Evolutionary conservation across 2,888 invertebrate species (phyloP).

Genomic region (Nymphalis c-album): DNA sequence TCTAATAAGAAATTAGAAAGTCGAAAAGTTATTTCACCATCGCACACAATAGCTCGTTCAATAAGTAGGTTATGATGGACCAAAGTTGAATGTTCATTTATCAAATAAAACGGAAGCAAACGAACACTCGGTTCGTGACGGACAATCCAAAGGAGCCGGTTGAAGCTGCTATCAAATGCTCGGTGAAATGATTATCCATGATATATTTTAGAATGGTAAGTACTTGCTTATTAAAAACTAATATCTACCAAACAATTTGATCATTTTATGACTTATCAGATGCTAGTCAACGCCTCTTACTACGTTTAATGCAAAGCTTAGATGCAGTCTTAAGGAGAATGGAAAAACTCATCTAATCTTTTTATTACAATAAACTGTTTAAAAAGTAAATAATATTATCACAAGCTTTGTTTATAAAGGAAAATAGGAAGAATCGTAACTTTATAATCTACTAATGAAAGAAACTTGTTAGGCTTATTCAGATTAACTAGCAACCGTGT

Average conservation of each 20-base stretch:
- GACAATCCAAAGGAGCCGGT: conserved; percentile 32
- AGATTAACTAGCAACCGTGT: background rate
- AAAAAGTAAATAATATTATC: background rate
- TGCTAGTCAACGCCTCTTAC: too few relatives aligned
- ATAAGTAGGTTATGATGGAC: conserved; percentile 19
- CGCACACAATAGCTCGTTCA: conserved; percentile 17
- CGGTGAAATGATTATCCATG: conserved; percentile 30
- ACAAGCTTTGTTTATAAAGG: conserved; percentile 5
- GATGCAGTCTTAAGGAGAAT: too few relatives aligned
- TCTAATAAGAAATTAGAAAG: background rate
- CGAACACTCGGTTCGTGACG: conserved; percentile 34
- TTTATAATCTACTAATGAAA: background rate
- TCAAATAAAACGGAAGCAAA: conserved; percentile 33
- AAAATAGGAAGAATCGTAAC: background rate
- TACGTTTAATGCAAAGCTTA: too few relatives aligned
- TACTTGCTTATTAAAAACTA: conserved; percentile 19
- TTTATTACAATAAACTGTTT: background rate
- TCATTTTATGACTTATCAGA: too few relatives aligned
- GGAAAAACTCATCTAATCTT: too few relatives aligned
- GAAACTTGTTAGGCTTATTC: background rate
- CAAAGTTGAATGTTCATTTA: conserved; percentile 34
- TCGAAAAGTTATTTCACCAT: background rate
- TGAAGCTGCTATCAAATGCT: conserved; percentile 27
- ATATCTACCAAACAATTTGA: too few relatives aligned
- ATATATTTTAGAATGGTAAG: conserved; percentile 20